Percentiles rank a stretch among this genome's conserved stretches.
These are phyloP conservation scores for Zygogramma bicolorata DNA, from an alignment of 2,888 invertebrate species.

Conservation along the genomic window DNA sequence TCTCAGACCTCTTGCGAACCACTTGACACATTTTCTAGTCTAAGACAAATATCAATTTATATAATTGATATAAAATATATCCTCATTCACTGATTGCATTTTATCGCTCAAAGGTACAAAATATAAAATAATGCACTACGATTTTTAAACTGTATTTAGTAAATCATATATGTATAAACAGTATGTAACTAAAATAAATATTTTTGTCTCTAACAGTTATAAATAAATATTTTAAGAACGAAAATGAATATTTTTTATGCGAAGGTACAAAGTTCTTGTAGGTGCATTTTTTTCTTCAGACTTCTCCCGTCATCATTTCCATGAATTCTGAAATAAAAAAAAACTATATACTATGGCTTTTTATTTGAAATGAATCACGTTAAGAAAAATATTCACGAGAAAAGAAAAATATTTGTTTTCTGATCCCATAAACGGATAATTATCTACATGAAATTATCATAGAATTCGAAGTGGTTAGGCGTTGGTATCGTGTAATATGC, in stretches of 20 bases:
- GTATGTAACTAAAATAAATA: constrained; percentile 50
- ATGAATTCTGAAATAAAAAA: constrained; percentile 85
- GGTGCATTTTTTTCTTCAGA: constrained; percentile 44
- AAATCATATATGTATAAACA: constrained; percentile 43
- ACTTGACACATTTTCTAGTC: neutral
- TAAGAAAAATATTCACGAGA: too few relatives aligned
- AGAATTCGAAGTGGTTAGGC: too few relatives aligned
- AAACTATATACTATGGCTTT: constrained; percentile 11
- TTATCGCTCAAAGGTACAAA: constrained; percentile 43
- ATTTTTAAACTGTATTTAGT: constrained; percentile 47
- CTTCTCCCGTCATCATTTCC: constrained; percentile 96
- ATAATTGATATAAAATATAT: neutral
- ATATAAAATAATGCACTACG: constrained; percentile 29
- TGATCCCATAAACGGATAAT: too few relatives aligned
- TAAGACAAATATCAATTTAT: neutral
- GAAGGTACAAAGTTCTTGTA: constrained; percentile 38
- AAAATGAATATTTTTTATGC: constrained; percentile 46
- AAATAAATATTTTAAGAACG: constrained; percentile 45
- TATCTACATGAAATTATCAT: too few relatives aligned
- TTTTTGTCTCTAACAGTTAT: constrained; percentile 45
- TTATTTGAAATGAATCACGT: neutral
- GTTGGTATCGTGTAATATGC: too few relatives aligned
- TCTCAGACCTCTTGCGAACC: too few relatives aligned
- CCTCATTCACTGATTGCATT: constrained; percentile 18
- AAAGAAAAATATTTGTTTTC: too few relatives aligned